Conservation (phyloP, 2,797 vertebrate species). For the Diceros bicornis region DNA sequence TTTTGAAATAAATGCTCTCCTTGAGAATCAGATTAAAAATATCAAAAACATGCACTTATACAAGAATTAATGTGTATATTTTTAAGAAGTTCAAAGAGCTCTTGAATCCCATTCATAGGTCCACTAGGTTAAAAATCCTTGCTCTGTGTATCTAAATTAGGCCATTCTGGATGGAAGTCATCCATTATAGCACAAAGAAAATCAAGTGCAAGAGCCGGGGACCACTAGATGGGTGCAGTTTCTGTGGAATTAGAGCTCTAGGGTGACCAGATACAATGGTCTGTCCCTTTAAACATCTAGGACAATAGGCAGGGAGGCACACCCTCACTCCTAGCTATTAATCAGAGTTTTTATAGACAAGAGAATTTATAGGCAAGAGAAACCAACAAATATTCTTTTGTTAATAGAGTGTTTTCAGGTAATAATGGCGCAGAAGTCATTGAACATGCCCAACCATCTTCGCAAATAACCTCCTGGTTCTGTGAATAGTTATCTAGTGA, state of each 20-base stretch:
- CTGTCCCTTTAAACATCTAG: neutral
- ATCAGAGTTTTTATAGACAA: conserved; percentile 5
- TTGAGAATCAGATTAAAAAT: neutral
- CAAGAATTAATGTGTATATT: neutral
- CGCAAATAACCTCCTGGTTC: neutral
- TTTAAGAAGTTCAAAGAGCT: neutral
- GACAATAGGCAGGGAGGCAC: neutral
- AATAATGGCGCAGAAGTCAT: neutral
- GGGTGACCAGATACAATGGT: neutral
- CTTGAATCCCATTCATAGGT: neutral
- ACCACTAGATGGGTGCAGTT: neutral
- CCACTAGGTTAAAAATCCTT: neutral
- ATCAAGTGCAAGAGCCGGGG: too few species aligned
- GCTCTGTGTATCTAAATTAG: neutral
- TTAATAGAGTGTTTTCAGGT: neutral
- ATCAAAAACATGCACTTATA: neutral
- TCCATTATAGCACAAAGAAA: neutral
- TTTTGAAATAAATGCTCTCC: neutral
- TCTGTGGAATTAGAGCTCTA: neutral
- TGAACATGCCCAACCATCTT: neutral
- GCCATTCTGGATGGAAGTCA: neutral
- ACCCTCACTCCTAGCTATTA: neutral
- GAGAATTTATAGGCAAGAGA: neutral
- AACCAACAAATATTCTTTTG: neutral
- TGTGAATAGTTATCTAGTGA: neutral